Percentiles rank a stretch among this genome's conserved stretches.
These are phyloP conservation scores for Simalia tracyae DNA, from an alignment of 2,797 vertebrate species.

Conservation along the genomic window DNA sequence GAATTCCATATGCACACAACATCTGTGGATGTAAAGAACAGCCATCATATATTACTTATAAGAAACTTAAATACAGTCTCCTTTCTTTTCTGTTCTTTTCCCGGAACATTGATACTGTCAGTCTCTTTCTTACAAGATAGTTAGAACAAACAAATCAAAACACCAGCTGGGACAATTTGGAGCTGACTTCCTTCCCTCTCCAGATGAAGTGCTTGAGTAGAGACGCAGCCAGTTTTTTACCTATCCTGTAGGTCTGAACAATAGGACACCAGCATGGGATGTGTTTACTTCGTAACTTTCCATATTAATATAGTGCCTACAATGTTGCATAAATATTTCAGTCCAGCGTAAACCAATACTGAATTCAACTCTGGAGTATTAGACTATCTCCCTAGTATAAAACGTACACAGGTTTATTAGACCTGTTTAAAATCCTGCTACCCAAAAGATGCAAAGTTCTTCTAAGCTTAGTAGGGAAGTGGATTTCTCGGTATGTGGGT, in stretches of 20 bases:
- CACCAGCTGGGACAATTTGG: background rate
- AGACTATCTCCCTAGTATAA: background rate
- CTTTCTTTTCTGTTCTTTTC: background rate
- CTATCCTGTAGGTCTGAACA: background rate
- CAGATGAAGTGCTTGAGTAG: background rate
- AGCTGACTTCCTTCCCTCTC: background rate
- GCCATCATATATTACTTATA: background rate
- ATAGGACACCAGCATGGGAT: background rate
- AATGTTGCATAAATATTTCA: background rate
- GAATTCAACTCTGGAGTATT: background rate
- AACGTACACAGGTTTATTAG: background rate
- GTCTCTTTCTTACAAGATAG: background rate
- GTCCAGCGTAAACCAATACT: background rate
- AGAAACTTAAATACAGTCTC: background rate
- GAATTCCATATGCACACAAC: background rate
- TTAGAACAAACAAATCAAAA: background rate
- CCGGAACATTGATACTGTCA: background rate
- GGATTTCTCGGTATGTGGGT: background rate
- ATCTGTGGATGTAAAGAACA: background rate
- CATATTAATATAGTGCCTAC: no score
- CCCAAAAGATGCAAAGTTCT: background rate
- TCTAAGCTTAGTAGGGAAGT: background rate
- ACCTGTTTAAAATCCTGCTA: background rate
- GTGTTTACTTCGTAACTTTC: background rate
- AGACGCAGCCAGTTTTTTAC: background rate